These are phyloP conservation scores for Odontamblyopus rebecca DNA, from an alignment of 2,797 vertebrate genomes.

Conservation along the genomic window DNA sequence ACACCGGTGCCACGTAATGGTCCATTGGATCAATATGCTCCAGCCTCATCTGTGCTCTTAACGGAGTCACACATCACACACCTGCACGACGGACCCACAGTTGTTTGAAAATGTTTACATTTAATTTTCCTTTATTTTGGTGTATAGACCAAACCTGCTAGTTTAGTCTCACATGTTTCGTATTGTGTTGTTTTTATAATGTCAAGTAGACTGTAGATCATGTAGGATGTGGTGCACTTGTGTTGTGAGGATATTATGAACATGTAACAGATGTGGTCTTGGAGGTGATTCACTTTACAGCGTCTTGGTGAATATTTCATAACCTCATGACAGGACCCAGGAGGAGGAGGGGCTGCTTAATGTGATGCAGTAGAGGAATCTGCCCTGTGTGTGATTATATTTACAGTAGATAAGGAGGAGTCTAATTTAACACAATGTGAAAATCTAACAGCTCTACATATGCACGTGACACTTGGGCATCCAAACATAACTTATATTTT, in stretches of 20 bases:
- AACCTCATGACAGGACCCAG: conserved; percentile 56
- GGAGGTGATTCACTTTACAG: conserved; percentile 51
- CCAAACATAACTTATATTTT: neutral
- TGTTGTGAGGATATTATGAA: conserved; percentile 13
- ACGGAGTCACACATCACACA: neutral
- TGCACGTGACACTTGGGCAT: neutral
- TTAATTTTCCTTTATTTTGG: no score
- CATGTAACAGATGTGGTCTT: conserved; percentile 35
- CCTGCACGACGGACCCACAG: neutral
- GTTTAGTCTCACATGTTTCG: no score
- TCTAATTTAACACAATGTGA: conserved; percentile 9
- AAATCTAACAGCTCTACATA: neutral
- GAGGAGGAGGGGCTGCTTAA: conserved; percentile 31
- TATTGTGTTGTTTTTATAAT: neutral
- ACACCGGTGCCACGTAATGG: no score
- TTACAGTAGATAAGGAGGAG: conserved; percentile 4
- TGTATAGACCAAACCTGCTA: no score
- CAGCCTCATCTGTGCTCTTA: no score
- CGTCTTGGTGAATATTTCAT: conserved; percentile 78
- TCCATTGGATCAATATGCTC: no score
- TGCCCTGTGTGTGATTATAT: conserved; percentile 1
- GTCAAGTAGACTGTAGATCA: neutral
- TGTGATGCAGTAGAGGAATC: conserved; percentile 25
- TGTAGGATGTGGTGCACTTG: neutral
- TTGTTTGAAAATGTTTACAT: no score